A percentile compares a stretch with the other conserved stretches of the same genome.
Conservation (phyloP, 2,113 vertebrate species). For the Onychostoma macrolepis region DNA sequence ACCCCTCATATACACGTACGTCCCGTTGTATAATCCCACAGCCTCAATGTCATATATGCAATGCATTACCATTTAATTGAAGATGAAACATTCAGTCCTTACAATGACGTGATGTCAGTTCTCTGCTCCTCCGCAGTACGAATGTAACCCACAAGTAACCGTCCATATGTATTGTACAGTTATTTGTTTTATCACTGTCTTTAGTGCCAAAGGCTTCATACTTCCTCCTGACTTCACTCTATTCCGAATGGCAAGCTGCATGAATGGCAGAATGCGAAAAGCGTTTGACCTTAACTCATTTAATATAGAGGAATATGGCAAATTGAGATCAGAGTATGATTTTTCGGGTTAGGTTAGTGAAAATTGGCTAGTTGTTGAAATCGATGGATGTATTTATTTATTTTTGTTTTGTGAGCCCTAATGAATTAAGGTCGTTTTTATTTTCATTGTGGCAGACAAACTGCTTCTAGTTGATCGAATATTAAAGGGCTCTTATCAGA, state of each 20-base stretch:
- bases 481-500: slow-evolving; percentile 50
- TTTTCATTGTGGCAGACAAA: slow-evolving; percentile 18
- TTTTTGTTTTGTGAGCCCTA: slow-evolving; percentile 28
- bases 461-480: slow-evolving; percentile 7
- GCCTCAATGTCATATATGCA: slow-evolving; percentile 53
- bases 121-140: slow-evolving; percentile 42
- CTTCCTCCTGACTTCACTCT: slow-evolving; percentile 32
- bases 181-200: slow-evolving; percentile 39
- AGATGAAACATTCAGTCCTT: slow-evolving; percentile 33
- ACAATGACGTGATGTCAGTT: slow-evolving; percentile 42
- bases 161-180: slow-evolving; percentile 36
- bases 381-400: not conserved
- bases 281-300: slow-evolving; percentile 8
- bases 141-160: slow-evolving; percentile 48
- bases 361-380: slow-evolving; percentile 19
- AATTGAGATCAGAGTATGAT: not conserved
- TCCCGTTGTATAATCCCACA: slow-evolving; percentile 8
- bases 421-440: not conserved
- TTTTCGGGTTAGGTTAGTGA: not conserved
- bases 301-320: not conserved
- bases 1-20: not conserved
- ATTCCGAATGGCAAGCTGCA: slow-evolving; percentile 52
- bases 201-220: slow-evolving; percentile 53
- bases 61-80: slow-evolving; percentile 52
- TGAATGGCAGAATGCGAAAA: slow-evolving; percentile 44